phyloP scores from a whole-genome alignment of 2,113 vertebrate genomes.

The Cnemophilus loriae region DNA sequence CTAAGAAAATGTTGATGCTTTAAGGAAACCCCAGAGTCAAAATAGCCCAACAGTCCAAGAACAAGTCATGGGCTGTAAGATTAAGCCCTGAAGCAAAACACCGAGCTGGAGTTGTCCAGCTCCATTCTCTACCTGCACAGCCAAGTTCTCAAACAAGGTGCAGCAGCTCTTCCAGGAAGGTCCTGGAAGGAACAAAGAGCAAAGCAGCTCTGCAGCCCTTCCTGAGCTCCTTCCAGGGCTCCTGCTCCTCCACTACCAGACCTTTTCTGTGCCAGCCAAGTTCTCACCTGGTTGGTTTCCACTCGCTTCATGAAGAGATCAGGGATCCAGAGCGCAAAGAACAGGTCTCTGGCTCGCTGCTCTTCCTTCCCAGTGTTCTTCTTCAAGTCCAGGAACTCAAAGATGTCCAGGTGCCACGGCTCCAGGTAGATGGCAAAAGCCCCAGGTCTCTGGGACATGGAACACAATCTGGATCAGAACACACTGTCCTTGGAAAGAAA shows the following conservation, averaged over 20 bases:
- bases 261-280: not conserved
- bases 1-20: not conserved
- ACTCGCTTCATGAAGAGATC: constrained; percentile 98
- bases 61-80: not conserved
- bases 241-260: not conserved
- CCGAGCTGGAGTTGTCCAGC: not conserved
- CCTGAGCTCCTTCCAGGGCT: not conserved
- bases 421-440: constrained; percentile 97
- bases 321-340: constrained; percentile 96
- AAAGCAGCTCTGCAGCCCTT: not conserved
- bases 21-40: not conserved
- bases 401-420: constrained; percentile 93
- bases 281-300: constrained; percentile 87
- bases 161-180: not conserved
- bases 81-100: not conserved
- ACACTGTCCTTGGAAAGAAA: not conserved
- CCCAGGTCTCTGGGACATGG: constrained; percentile 83
- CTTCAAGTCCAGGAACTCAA: constrained; percentile 95
- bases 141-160: not conserved
- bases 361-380: constrained; percentile 98
- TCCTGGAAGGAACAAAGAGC: not conserved
- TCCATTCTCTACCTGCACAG: not conserved
- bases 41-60: fast-evolving
- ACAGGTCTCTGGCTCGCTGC: constrained; percentile 92
- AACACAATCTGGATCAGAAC: not conserved